These are phyloP conservation scores for Goniozus legneri DNA, from an alignment of 1,140 invertebrate genomes.

Conservation along the genomic window DNA sequence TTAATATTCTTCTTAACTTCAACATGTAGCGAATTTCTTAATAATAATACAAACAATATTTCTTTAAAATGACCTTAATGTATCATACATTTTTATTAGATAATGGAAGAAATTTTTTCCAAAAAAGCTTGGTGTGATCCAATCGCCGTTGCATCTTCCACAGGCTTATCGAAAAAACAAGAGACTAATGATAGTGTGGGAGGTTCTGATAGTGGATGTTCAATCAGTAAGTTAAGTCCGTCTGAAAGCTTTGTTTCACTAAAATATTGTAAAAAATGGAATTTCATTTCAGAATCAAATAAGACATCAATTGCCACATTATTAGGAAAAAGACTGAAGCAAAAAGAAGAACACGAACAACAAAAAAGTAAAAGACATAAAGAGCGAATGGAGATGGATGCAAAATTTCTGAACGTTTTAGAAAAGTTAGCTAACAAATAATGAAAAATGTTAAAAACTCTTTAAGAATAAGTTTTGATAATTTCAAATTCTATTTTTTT, in stretches of 20 bases:
- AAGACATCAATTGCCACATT: neutral
- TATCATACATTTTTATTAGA: slow-evolving; percentile 6
- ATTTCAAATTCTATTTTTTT: neutral
- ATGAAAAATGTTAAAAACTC: neutral
- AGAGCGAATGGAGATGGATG: slow-evolving; percentile 6
- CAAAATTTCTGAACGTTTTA: slow-evolving; percentile 3
- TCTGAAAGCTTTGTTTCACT: no score
- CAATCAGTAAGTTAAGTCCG: no score
- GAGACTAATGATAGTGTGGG: no score
- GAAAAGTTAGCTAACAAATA: slow-evolving; percentile 11
- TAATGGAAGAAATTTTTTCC: slow-evolving; percentile 14
- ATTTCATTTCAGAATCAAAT: no score
- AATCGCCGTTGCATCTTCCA: slow-evolving; percentile 11
- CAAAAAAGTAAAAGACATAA: slow-evolving; percentile 1
- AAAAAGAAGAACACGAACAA: slow-evolving; percentile 7
- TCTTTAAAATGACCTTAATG: no score
- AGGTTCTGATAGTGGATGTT: no score
- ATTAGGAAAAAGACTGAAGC: neutral
- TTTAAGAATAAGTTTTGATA: neutral
- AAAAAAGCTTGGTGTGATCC: slow-evolving; percentile 13
- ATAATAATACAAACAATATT: no score
- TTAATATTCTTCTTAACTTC: slow-evolving; percentile 1
- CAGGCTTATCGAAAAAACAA: no score
- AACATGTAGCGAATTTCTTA: no score
- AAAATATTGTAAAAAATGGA: no score